Evolutionary conservation across 1,140 invertebrate species (phyloP), one percentile per base, ranked within the genome.

Genomic region (Caenorhabditis latens): DNA sequence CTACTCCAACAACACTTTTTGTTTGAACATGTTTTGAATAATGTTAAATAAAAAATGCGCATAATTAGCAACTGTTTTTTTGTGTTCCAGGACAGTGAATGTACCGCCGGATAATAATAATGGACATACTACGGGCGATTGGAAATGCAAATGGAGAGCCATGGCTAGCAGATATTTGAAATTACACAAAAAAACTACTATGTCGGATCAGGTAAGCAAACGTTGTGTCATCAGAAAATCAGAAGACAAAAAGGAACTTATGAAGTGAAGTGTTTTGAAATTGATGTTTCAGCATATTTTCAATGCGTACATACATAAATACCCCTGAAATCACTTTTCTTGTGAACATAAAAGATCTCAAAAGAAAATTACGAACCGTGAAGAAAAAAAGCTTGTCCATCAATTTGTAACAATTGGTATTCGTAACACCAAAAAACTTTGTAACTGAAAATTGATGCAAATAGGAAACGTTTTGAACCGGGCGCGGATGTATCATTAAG

Each of bases 141-240:
- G 16, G 1, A 53, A 48, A 50, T 32, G 1, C 40, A 79, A 79
- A 50, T 79, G 46, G 71, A 50, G 71, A 24, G 7, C n/a, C 2
- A 46, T 79, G 71, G 71, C 71, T 13, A 79, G 50, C 71, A 79
- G 50, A 79, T 79, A 79, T 79, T 53, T 53, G 16, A 48, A 14
- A 79, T 53, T 79, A 19, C 46, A 79, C 46, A 46, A 46, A 79
- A 79, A 79, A 53, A 79, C 71, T 50, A 53, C 71, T 46, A 79
- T 79, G 71, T 79, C 71, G 11, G 71, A 79, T 79, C 46, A 79
- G 24, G 71, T 79, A 50, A 53, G 71, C 13, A 46, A 63, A 63
- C 4, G 8, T 21, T 63, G n/a, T 9, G 8, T 58, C n/a, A n/a
- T 3, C 4, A 58, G 2, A 21, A 4, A 32, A 32, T 1, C 32